Percentiles rank a stretch among this genome's conserved stretches.
Evolutionary conservation across 2,797 vertebrate species (phyloP).

Genomic region (Muscicapa comitata): DNA sequence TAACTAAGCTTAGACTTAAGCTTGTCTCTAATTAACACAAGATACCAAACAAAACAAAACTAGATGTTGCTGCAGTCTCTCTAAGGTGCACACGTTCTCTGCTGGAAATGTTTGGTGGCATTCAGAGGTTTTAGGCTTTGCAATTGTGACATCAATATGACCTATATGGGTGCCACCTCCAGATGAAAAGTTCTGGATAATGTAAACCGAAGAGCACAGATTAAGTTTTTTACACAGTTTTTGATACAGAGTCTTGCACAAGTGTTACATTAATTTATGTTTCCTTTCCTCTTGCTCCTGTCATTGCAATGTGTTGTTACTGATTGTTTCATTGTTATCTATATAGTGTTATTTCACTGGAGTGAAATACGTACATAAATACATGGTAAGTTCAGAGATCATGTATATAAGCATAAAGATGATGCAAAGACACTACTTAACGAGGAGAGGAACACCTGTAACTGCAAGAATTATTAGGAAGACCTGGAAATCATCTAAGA

Average conservation of each 20-base stretch:
- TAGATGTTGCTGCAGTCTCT: background rate
- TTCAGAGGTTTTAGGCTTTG: background rate
- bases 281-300: background rate
- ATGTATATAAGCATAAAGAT: background rate
- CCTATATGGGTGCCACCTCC: background rate
- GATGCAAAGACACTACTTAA: background rate
- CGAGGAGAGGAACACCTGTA: background rate
- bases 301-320: background rate
- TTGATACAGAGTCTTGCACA: background rate
- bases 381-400: background rate
- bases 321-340: background rate
- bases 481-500: background rate
- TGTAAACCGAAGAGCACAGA: background rate
- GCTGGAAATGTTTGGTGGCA: rapidly evolving
- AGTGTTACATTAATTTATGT: background rate
- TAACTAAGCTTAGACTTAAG: background rate
- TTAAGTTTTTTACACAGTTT: background rate
- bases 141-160: background rate
- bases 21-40: background rate
- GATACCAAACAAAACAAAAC: background rate
- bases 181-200: background rate
- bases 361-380: rapidly evolving
- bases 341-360: background rate
- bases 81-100: background rate
- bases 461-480: background rate